A percentile compares a stretch with the other conserved stretches of the same genome.
These are phyloP conservation scores for Hapalemur alaotrensis DNA, from an alignment of 2,797 vertebrate genomes.

Conservation along the genomic window DNA sequence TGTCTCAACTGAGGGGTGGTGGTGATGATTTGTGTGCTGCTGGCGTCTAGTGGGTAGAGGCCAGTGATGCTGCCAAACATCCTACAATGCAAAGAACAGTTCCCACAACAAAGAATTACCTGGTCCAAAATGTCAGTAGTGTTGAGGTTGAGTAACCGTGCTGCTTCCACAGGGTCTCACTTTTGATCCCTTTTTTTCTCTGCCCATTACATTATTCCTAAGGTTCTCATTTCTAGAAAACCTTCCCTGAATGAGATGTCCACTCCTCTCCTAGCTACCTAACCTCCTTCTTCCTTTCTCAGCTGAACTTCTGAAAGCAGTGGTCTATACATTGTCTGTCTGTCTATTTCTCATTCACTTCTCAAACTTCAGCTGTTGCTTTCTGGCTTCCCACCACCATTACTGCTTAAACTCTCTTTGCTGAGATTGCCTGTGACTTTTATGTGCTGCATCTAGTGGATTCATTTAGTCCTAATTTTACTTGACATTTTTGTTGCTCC, in stretches of 20 bases:
- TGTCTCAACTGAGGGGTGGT: background rate
- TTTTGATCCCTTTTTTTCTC: constrained; percentile 23
- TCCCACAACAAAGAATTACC: background rate
- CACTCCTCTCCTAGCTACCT: background rate
- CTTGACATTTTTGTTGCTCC: constrained; percentile 56
- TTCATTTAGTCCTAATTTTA: constrained; percentile 52
- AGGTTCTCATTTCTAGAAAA: constrained; percentile 18
- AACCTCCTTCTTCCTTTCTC: background rate
- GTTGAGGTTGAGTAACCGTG: constrained; percentile 4
- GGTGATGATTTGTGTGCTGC: background rate
- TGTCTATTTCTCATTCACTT: constrained; percentile 4
- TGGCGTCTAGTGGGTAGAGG: background rate
- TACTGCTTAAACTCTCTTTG: background rate
- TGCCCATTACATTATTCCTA: background rate
- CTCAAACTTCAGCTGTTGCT: constrained; percentile 14
- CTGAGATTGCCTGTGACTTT: background rate
- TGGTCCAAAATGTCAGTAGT: background rate
- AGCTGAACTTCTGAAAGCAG: background rate
- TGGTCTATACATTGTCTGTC: background rate
- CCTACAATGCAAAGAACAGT: background rate
- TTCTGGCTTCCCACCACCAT: background rate
- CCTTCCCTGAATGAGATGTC: background rate
- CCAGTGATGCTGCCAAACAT: background rate
- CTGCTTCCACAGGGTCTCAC: background rate
- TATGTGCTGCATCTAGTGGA: background rate